Percentiles rank a stretch among this genome's conserved stretches.
phyloP scores from a whole-genome alignment of 1,140 invertebrate genomes.

The Chironomus tepperi region DNA sequence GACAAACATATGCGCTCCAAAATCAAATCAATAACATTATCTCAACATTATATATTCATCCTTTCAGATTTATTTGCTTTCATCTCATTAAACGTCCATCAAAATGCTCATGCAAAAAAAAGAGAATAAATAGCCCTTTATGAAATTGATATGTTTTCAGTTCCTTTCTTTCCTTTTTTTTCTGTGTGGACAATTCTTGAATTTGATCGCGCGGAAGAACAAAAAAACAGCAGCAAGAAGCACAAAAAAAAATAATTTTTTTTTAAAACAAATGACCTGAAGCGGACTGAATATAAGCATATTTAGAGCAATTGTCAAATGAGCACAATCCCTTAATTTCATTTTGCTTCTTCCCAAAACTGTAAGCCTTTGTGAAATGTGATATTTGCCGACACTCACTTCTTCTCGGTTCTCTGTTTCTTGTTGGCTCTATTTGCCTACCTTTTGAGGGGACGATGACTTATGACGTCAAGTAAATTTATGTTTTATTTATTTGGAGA shows the following conservation, averaged over 20 bases:
- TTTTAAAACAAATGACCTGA: background rate
- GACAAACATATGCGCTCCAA: too few relatives aligned
- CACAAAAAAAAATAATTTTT: background rate
- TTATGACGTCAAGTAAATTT: background rate
- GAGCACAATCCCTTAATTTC: slow-evolving; percentile 2
- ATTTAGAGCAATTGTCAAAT: background rate
- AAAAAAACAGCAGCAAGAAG: background rate
- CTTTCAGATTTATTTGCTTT: too few relatives aligned
- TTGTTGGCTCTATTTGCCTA: background rate
- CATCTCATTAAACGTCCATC: too few relatives aligned
- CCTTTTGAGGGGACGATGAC: background rate
- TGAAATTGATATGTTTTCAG: background rate
- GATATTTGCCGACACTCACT: slow-evolving; percentile 21
- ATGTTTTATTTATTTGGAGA: too few relatives aligned
- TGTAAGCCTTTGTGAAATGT: slow-evolving; percentile 4
- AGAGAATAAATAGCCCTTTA: background rate
- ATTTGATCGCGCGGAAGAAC: background rate
- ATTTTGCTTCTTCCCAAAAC: background rate
- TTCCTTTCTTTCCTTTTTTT: background rate
- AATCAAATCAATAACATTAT: too few relatives aligned
- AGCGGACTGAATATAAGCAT: background rate
- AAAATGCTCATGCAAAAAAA: too few relatives aligned
- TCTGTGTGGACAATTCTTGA: background rate
- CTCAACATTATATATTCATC: too few relatives aligned
- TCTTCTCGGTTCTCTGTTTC: too few relatives aligned